A percentile compares a stretch with the other conserved stretches of the same genome.
phyloP scores from a whole-genome alignment of 2,113 vertebrate species.

The Pogona vitticeps region DNA sequence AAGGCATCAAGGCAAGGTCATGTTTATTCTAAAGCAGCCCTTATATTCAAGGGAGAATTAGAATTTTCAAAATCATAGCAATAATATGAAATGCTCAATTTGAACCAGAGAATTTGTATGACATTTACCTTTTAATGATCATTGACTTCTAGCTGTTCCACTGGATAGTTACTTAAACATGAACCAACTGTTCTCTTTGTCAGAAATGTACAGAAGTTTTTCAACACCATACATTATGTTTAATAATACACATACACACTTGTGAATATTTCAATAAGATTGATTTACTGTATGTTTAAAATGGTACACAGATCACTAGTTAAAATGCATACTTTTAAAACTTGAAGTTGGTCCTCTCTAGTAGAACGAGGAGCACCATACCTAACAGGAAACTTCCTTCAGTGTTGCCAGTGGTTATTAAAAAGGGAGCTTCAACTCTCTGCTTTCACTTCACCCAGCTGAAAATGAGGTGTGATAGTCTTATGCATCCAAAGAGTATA shows the following conservation, averaged over 20 bases:
- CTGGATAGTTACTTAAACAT: background rate
- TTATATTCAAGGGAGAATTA: background rate
- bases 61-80: background rate
- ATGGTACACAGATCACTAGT: background rate
- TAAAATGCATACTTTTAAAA: slow-evolving; percentile 1
- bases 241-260: background rate
- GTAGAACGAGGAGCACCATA: background rate
- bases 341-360: background rate
- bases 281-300: background rate
- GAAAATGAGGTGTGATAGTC: background rate
- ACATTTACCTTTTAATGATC: background rate
- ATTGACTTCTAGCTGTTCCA: background rate
- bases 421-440: background rate
- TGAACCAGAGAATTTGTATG: background rate
- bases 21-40: background rate
- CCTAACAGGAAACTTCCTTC: background rate
- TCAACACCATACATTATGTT: background rate
- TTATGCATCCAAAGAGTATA: background rate
- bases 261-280: background rate
- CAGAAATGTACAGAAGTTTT: background rate
- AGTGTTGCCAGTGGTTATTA: background rate
- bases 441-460: background rate
- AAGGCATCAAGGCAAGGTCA: background rate
- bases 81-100: background rate
- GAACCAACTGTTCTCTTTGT: background rate